phyloP scores from a whole-genome alignment of 53 echinoderm and acorn worm genomes.

The Paelopatides confundens region DNA sequence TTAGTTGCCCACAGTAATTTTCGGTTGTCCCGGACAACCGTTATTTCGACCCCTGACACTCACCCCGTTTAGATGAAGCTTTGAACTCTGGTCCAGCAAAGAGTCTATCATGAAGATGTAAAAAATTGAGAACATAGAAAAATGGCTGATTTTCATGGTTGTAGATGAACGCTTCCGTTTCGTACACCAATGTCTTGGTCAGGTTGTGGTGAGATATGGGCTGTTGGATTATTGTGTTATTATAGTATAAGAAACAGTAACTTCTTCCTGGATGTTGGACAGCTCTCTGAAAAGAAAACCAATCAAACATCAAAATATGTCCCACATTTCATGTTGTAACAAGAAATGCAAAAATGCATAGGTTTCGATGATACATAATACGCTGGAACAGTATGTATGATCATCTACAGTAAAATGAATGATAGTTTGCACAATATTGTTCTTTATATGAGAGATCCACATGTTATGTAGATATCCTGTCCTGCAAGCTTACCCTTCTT shows the following conservation, averaged over 20 bases:
- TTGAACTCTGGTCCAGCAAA: conserved; percentile 67
- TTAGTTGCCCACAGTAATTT: no score
- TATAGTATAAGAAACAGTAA: conserved; percentile 82
- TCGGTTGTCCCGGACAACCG: no score
- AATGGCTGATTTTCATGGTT: conserved; percentile 81
- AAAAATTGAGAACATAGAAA: conserved; percentile 84
- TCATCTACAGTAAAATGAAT: no score
- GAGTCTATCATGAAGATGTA: conserved; percentile 77
- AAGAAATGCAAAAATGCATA: no score
- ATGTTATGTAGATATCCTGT: no score
- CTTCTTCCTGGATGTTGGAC: neutral
- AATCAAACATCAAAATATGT: neutral
- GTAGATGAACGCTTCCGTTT: conserved; percentile 85
- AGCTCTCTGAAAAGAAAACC: neutral
- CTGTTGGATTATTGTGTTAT: conserved; percentile 83
- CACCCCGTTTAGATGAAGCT: conserved; percentile 82
- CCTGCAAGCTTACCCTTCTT: no score
- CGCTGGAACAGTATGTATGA: no score
- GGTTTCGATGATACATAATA: no score
- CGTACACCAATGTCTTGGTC: conserved; percentile 72
- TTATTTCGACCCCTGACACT: no score
- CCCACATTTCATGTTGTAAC: no score
- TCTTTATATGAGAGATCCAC: no score
- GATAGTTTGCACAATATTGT: no score
- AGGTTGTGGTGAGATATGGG: conserved; percentile 77